A percentile compares a stretch with the other conserved stretches of the same genome.
Evolutionary conservation across 2,113 vertebrate genomes (phyloP).

Genomic region (Tychaedon coryphoeus): DNA sequence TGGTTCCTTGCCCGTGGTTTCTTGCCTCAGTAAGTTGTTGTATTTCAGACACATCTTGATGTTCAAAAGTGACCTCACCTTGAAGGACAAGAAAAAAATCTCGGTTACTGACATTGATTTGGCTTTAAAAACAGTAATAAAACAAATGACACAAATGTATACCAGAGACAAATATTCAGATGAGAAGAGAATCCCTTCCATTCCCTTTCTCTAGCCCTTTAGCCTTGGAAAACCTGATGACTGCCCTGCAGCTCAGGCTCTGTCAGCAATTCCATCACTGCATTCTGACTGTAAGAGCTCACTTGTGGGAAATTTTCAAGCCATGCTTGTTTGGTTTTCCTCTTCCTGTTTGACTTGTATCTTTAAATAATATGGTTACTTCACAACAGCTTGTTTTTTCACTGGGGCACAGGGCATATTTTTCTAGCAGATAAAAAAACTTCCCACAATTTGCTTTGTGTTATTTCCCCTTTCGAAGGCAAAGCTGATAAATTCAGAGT

Average conservation of each 20-base stretch:
- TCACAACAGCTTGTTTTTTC: conserved; percentile 78
- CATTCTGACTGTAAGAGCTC: conserved; percentile 7
- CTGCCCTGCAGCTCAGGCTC: background rate
- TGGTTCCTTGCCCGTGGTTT: background rate
- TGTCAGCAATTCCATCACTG: conserved; percentile 15
- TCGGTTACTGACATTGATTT: background rate
- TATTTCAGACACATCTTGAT: background rate
- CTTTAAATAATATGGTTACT: conserved; percentile 79
- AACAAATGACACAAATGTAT: fast-evolving
- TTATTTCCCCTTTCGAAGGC: conserved; percentile 78
- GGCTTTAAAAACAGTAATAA: background rate
- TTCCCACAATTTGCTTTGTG: conserved; percentile 79
- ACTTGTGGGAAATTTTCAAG: conserved; percentile 75
- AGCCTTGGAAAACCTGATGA: background rate
- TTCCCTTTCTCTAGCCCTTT: background rate
- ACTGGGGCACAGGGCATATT: conserved; percentile 72
- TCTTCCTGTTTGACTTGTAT: conserved; percentile 78
- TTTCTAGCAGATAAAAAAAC: conserved; percentile 79
- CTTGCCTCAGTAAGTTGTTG: background rate
- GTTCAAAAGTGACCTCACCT: background rate
- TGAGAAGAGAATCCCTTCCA: background rate
- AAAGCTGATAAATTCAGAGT: conserved; percentile 68
- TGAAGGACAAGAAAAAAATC: background rate
- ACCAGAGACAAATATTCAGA: background rate
- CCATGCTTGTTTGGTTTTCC: conserved; percentile 73